These are phyloP conservation scores for Plebejus argus DNA, from an alignment of 2,888 invertebrate genomes.

Conservation along the genomic window DNA sequence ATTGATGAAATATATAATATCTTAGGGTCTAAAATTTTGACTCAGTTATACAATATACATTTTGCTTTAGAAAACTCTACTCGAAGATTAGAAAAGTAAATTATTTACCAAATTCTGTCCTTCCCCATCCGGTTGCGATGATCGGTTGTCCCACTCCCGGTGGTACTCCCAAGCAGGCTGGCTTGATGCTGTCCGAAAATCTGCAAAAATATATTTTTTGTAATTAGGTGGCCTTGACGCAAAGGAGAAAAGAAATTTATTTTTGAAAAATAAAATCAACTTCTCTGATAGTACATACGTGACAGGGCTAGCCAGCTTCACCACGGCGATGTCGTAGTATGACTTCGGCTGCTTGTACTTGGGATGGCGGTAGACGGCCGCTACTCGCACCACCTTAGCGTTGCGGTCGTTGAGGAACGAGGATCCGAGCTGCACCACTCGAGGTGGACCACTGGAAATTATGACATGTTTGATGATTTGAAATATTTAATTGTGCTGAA, in stretches of 20 bases:
- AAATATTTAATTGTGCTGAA: no score
- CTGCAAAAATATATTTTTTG: conserved; percentile 47
- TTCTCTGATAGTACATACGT: no score
- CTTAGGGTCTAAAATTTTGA: no score
- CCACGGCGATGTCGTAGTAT: conserved; percentile 64
- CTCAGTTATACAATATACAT: no score
- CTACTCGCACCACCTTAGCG: conserved; percentile 54
- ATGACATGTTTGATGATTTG: no score
- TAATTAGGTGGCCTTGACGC: background rate
- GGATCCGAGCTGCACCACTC: conserved; percentile 67
- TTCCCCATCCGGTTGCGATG: conserved; percentile 72
- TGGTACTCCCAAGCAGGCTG: conserved; percentile 66
- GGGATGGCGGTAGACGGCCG: conserved; percentile 60
- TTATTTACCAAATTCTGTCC: conserved; percentile 63
- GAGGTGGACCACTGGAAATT: conserved; percentile 59
- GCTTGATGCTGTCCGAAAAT: conserved; percentile 62
- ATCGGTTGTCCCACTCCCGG: conserved; percentile 55
- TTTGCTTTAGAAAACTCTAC: no score
- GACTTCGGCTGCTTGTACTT: conserved; percentile 62
- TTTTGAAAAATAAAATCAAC: no score
- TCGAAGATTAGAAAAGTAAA: background rate
- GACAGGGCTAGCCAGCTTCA: conserved; percentile 55
- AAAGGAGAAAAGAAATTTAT: no score
- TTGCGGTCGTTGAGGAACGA: conserved; percentile 60
- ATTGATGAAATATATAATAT: no score